Conservation (phyloP, 1,140 invertebrate genomes). For the Drosophila tristis region DNA sequence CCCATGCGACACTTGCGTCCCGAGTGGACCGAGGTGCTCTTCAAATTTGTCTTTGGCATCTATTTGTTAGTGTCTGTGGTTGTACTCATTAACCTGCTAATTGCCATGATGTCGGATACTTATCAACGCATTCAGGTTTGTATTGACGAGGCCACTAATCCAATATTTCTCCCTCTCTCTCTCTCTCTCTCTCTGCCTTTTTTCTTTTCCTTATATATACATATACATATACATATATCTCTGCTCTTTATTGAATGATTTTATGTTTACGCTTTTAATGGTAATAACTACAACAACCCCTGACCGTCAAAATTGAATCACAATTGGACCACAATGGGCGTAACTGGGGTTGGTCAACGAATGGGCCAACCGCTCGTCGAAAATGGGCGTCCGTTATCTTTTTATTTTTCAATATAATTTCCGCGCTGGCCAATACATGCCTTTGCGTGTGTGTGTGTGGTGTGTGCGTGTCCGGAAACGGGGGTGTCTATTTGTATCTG, state of each 20-base stretch:
- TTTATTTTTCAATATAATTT: slow-evolving; percentile 76
- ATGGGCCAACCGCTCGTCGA: slow-evolving; percentile 63
- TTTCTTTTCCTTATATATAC: slow-evolving; percentile 15
- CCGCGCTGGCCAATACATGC: slow-evolving; percentile 44
- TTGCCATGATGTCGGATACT: slow-evolving; percentile 99
- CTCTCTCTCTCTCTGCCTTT: slow-evolving; percentile 31
- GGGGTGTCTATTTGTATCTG: slow-evolving; percentile 83
- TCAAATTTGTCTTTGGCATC: slow-evolving; percentile 95
- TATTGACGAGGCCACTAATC: slow-evolving; percentile 76
- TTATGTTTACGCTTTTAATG: slow-evolving; percentile 25
- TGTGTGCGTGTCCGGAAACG: slow-evolving; percentile 39
- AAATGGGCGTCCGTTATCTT: slow-evolving; percentile 80
- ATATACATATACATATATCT: background rate
- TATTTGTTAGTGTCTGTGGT: slow-evolving; percentile 99
- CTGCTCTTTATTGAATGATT: slow-evolving; percentile 17
- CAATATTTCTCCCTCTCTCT: slow-evolving; percentile 54
- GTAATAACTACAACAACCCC: slow-evolving; percentile 32
- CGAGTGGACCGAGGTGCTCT: slow-evolving; percentile 91
- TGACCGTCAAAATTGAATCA: slow-evolving; percentile 30
- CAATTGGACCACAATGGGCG: slow-evolving; percentile 12
- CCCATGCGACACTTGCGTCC: slow-evolving; percentile 88
- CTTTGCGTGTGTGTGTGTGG: slow-evolving; percentile 22
- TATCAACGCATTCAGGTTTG: slow-evolving; percentile 97
- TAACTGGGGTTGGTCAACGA: slow-evolving; percentile 18
- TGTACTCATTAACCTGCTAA: slow-evolving; percentile 98